A percentile compares a stretch with the other conserved stretches of the same genome.
Conservation (phyloP, 2,888 invertebrate genomes). For the Encarsia formosa region DNA sequence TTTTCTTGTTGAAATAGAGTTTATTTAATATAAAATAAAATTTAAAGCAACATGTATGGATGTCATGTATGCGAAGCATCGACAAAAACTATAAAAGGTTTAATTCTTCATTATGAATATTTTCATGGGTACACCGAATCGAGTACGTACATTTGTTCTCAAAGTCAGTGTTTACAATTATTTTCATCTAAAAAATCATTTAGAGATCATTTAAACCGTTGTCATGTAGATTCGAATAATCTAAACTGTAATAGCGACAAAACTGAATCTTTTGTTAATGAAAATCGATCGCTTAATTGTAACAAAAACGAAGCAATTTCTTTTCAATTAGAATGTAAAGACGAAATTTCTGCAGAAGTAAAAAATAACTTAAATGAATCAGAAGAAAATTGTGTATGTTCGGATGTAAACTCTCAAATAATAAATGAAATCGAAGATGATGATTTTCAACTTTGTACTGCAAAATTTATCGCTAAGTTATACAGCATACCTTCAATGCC, state of each 20-base stretch:
- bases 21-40: too few relatives aligned
- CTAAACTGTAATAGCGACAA: too few relatives aligned
- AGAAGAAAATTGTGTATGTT: not conserved
- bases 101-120: not conserved
- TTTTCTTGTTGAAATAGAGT: too few relatives aligned
- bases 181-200: not conserved
- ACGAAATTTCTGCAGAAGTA: not conserved
- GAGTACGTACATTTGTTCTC: not conserved
- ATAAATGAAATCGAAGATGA: too few relatives aligned
- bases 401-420: not conserved
- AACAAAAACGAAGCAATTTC: not conserved
- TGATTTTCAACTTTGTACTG: not conserved
- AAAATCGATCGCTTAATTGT: not conserved
- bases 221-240: not conserved
- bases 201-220: not conserved
- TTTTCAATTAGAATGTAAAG: not conserved
- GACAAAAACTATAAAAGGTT: too few relatives aligned
- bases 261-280: too few relatives aligned
- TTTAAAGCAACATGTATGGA: too few relatives aligned
- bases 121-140: not conserved
- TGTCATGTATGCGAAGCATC: too few relatives aligned
- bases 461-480: not conserved
- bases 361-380: not conserved
- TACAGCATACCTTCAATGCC: not conserved
- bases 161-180: not conserved